These are phyloP conservation scores for Aporophyla lueneburgensis DNA, from an alignment of 2,888 invertebrate species.

Conservation along the genomic window DNA sequence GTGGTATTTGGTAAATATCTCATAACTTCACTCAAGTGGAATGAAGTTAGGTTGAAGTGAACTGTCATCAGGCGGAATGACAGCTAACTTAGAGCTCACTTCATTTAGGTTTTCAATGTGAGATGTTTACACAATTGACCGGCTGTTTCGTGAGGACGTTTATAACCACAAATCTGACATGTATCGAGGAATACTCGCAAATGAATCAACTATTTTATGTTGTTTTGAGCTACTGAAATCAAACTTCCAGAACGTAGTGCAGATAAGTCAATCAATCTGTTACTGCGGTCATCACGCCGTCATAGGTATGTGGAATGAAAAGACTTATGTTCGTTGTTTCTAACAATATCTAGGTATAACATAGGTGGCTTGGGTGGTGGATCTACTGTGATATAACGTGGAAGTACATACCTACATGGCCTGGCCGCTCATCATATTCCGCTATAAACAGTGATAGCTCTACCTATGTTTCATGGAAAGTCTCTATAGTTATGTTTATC, in stretches of 20 bases:
- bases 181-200: background rate
- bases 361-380: background rate
- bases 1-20: no score
- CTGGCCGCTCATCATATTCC: background rate
- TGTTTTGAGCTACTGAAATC: background rate
- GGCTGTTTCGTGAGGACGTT: background rate
- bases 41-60: no score
- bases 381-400: background rate
- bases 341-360: no score
- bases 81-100: no score
- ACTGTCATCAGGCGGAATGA: no score
- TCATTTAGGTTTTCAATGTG: no score
- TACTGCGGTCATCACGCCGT: background rate
- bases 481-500: no score
- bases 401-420: no score
- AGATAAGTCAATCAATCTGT: conserved; percentile 4
- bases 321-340: background rate
- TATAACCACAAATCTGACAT: background rate
- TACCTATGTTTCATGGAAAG: no score
- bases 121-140: no score
- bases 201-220: conserved; percentile 1
- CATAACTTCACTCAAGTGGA: no score
- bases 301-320: background rate
- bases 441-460: background rate
- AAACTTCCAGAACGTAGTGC: background rate